Evolutionary conservation across 2,797 vertebrate genomes (phyloP).

Genomic region (Cichlasoma orientale): DNA sequence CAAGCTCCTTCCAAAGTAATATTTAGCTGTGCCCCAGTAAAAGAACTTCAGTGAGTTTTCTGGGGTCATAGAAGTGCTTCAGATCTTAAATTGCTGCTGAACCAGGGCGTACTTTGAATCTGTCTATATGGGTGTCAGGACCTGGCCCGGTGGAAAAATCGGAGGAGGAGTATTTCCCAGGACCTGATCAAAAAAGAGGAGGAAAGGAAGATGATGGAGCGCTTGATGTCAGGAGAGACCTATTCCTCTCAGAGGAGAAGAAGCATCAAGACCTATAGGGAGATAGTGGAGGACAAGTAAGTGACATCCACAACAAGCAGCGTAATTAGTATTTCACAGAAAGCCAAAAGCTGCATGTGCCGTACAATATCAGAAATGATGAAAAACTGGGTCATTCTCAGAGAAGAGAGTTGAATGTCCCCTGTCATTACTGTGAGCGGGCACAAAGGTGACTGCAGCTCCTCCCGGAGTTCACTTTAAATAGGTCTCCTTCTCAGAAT

Average conservation of each 20-base stretch:
- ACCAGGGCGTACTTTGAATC: neutral
- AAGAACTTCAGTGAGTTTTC: neutral
- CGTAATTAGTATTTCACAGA: neutral
- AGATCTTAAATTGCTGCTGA: neutral
- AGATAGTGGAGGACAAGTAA: conserved; percentile 98
- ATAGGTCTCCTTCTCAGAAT: neutral
- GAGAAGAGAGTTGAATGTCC: neutral
- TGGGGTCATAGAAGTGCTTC: neutral
- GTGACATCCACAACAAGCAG: conserved; percentile 50
- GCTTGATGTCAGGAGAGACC: conserved; percentile 80
- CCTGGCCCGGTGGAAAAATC: conserved; percentile 94
- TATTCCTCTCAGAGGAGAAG: conserved; percentile 85
- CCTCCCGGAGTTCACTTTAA: conserved; percentile 17
- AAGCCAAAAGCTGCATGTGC: neutral
- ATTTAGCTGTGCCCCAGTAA: conserved; percentile 13
- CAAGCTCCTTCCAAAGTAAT: neutral
- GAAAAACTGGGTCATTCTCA: conserved; percentile 1
- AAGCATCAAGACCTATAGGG: conserved; percentile 98
- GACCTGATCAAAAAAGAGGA: conserved; percentile 98
- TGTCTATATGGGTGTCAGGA: conserved; percentile 79
- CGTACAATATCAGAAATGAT: neutral
- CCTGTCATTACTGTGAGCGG: neutral
- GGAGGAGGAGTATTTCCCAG: conserved; percentile 94
- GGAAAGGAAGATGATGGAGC: conserved; percentile 96
- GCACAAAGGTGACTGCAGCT: neutral